Conservation (phyloP, 1,140 invertebrate genomes). For the Drosophila saltans region DNA sequence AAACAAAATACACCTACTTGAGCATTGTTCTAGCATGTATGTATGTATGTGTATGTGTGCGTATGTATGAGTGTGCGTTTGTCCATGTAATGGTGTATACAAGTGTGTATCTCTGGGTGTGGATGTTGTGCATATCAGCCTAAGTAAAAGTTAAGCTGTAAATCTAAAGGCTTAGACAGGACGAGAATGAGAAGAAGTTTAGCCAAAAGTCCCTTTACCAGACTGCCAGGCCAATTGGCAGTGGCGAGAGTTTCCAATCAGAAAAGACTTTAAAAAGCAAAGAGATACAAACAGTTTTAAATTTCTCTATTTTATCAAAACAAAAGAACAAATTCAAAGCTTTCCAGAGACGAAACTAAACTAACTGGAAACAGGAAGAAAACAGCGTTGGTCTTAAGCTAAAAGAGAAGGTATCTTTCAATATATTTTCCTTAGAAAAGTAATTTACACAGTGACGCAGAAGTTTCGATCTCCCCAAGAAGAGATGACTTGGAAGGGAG, state of each 20-base stretch:
- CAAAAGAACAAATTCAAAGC: too few species aligned
- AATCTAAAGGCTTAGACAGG: slow-evolving; percentile 59
- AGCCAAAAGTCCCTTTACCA: not conserved
- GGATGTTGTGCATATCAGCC: slow-evolving; percentile 50
- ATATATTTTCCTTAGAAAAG: too few species aligned
- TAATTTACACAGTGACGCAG: too few species aligned
- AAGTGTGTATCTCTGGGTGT: slow-evolving; percentile 25
- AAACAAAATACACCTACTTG: slow-evolving; percentile 76
- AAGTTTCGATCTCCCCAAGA: too few species aligned
- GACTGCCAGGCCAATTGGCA: not conserved
- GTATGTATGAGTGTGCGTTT: slow-evolving; percentile 39
- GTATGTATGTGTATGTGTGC: slow-evolving; percentile 60
- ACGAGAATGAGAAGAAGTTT: not conserved
- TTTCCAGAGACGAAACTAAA: too few species aligned
- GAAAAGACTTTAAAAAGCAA: slow-evolving; percentile 13
- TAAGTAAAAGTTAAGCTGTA: slow-evolving; percentile 71
- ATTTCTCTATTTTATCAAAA: not conserved
- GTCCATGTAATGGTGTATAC: slow-evolving; percentile 27
- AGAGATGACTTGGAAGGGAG: too few species aligned
- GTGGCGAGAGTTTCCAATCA: not conserved
- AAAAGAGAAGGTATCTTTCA: too few species aligned
- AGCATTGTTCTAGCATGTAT: slow-evolving; percentile 59
- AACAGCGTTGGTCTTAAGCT: too few species aligned
- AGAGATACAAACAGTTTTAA: not conserved
- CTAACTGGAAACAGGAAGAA: too few species aligned